Percentiles rank a stretch among this genome's conserved stretches.
phyloP scores from a whole-genome alignment of 2,113 vertebrate genomes.

The Oceanodroma tethys region DNA sequence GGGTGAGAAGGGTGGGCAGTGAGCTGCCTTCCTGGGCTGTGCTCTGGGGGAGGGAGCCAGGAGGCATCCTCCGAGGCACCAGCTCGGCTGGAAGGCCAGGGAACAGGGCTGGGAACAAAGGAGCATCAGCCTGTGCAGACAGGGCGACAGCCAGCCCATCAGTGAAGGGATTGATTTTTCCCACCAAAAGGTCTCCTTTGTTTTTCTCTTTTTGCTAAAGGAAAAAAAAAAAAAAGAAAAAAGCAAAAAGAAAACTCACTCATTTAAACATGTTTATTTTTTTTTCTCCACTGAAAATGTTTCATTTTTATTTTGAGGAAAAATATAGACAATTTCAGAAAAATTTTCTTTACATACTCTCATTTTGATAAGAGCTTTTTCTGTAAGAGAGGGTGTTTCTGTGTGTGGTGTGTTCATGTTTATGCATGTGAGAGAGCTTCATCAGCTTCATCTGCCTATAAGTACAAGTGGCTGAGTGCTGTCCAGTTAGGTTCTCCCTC shows the following conservation, averaged over 20 bases:
- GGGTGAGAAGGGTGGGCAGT: not conserved
- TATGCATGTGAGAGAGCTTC: not conserved
- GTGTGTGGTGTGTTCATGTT: not conserved
- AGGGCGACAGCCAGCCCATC: conserved; percentile 42
- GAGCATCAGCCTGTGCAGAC: conserved; percentile 22
- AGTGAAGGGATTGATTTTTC: conserved; percentile 45
- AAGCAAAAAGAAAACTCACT: not conserved
- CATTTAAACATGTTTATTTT: not conserved
- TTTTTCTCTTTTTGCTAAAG: not conserved
- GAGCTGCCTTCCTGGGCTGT: not conserved
- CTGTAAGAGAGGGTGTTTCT: not conserved
- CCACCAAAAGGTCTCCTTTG: conserved; percentile 38
- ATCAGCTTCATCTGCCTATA: not conserved
- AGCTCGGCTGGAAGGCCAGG: conserved; percentile 44
- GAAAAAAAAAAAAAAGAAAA: too few species aligned
- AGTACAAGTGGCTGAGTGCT: not conserved
- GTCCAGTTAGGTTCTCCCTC: not conserved
- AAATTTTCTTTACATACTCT: not conserved
- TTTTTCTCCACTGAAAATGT: not conserved
- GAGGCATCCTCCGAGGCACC: conserved; percentile 38
- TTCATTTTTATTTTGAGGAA: not conserved
- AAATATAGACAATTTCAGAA: not conserved
- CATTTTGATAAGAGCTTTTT: not conserved
- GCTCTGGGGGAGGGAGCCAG: not conserved
- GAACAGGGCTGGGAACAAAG: conserved; percentile 43